Evolutionary conservation across 2,888 invertebrate genomes (phyloP).

Genomic region (Microplitis deprimator): DNA sequence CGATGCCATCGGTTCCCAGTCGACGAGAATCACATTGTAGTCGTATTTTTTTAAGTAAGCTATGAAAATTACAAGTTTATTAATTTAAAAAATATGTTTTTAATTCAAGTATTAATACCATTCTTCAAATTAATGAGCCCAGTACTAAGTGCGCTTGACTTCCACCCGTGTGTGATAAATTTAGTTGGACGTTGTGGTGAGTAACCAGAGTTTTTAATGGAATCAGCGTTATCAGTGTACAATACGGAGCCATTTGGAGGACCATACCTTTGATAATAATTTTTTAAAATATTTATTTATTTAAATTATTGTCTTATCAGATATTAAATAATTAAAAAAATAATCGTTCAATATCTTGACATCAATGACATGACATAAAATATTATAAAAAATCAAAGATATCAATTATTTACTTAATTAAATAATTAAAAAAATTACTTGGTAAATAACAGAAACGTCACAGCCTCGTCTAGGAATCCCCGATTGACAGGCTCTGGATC

Average conservation of each 20-base stretch:
- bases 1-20: constrained; percentile 71
- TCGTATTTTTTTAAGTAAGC: constrained; percentile 68
- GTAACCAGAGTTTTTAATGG: constrained; percentile 58
- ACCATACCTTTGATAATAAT: constrained; percentile 55
- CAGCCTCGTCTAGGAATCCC: constrained; percentile 56
- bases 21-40: constrained; percentile 71
- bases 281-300: background rate
- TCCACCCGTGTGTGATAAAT: constrained; percentile 73
- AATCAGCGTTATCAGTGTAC: constrained; percentile 55
- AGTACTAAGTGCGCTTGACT: constrained; percentile 68
- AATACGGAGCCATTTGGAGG: constrained; percentile 60
- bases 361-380: too few species aligned
- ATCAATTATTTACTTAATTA: too few species aligned
- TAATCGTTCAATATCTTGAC: background rate
- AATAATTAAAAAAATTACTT: constrained; percentile 54
- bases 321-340: constrained; percentile 16
- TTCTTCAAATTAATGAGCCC: constrained; percentile 68
- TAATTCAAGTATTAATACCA: constrained; percentile 55
- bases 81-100: constrained; percentile 21
- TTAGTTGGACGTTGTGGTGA: constrained; percentile 66
- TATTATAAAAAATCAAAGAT: too few species aligned
- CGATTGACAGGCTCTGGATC: constrained; percentile 51
- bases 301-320: background rate
- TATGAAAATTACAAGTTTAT: constrained; percentile 36
- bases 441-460: constrained; percentile 64